Conservation (phyloP, 2,797 vertebrate genomes). For the Spinus olivaceus region DNA sequence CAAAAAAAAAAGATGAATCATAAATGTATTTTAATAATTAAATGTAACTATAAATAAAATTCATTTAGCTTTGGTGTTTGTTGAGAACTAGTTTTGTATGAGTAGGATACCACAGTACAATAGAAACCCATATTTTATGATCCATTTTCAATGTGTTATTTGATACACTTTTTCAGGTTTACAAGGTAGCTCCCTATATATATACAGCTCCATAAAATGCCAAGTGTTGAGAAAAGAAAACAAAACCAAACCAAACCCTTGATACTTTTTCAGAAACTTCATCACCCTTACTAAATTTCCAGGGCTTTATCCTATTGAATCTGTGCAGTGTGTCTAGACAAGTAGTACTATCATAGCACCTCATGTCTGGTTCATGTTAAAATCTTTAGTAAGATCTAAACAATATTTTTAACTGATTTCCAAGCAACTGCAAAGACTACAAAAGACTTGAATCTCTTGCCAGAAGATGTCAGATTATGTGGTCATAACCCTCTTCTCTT, state of each 20-base stretch:
- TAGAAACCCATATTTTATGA: not conserved
- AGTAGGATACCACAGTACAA: not conserved
- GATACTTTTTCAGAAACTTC: not conserved
- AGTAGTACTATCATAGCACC: not conserved
- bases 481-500: not conserved
- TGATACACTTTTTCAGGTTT: not conserved
- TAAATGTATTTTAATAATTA: not conserved
- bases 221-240: not conserved
- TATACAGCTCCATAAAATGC: not conserved
- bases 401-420: not conserved
- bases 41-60: not conserved
- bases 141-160: not conserved
- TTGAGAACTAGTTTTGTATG: not conserved
- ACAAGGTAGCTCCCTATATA: not conserved
- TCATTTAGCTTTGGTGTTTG: not conserved
- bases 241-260: not conserved
- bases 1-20: not conserved
- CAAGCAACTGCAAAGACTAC: not conserved
- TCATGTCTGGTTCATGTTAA: not conserved
- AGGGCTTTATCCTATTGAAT: not conserved
- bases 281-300: not conserved
- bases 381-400: not conserved
- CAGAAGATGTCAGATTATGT: not conserved
- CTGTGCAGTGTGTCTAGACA: not conserved
- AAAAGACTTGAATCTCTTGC: not conserved